These are phyloP conservation scores for Monodelphis domestica DNA, from an alignment of 2,797 vertebrate genomes.

Conservation along the genomic window DNA sequence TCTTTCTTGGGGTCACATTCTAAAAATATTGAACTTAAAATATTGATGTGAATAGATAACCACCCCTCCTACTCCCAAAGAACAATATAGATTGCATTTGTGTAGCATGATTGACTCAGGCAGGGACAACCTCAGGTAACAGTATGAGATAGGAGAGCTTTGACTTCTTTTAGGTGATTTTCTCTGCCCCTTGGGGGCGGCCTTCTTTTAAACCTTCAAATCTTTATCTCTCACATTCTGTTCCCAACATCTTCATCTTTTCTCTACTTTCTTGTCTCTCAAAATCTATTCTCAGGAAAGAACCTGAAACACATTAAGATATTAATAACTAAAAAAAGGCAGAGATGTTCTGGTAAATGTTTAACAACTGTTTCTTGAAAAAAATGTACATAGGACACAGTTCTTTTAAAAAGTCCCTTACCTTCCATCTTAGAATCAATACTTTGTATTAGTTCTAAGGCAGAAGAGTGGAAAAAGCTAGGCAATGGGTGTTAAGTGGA, in stretches of 20 bases:
- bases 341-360: background rate
- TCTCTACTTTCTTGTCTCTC: background rate
- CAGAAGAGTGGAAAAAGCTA: no score
- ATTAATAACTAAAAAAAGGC: background rate
- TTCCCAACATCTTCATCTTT: background rate
- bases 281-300: background rate
- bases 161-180: background rate
- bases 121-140: background rate
- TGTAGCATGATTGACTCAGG: background rate
- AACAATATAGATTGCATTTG: background rate
- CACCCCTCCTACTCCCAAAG: background rate
- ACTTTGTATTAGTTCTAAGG: no score
- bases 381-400: background rate
- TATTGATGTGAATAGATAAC: background rate
- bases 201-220: background rate
- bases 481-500: no score
- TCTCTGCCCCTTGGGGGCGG: background rate
- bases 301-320: background rate
- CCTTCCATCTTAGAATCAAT: no score
- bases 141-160: background rate
- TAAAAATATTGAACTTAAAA: background rate
- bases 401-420: no score
- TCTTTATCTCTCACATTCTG: background rate
- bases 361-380: background rate
- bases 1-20: background rate